These are phyloP conservation scores for Ophion slaviceki DNA, from an alignment of 2,888 invertebrate species.

Conservation along the genomic window DNA sequence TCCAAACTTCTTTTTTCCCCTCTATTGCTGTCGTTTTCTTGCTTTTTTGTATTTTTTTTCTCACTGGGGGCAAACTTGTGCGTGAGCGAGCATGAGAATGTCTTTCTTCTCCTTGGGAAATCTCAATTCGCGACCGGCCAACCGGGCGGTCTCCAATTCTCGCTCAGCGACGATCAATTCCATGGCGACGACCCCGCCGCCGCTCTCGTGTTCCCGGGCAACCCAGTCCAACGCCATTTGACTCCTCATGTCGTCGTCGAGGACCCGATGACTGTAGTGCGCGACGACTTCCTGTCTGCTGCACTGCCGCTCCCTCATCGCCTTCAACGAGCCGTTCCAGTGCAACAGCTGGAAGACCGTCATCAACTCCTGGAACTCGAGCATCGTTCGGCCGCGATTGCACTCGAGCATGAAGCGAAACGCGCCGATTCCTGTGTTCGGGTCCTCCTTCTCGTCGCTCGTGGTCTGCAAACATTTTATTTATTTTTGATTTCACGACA, in stretches of 20 bases:
- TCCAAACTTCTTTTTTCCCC: no score
- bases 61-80: slow-evolving; percentile 87
- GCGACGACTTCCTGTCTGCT: slow-evolving; percentile 96
- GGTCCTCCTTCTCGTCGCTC: slow-evolving; percentile 83
- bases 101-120: slow-evolving; percentile 98
- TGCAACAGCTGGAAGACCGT: slow-evolving; percentile 98
- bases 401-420: slow-evolving; percentile 88
- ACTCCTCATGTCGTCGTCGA: slow-evolving; percentile 97
- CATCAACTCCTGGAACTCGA: slow-evolving; percentile 98
- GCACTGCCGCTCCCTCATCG: slow-evolving; percentile 97
- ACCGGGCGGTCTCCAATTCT: slow-evolving; percentile 93
- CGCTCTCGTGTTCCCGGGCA: slow-evolving; percentile 90
- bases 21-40: no score
- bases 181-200: slow-evolving; percentile 88
- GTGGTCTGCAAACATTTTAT: slow-evolving; percentile 85
- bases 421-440: slow-evolving; percentile 91
- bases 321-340: slow-evolving; percentile 98
- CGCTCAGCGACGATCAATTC: slow-evolving; percentile 94
- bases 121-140: slow-evolving; percentile 95
- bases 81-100: slow-evolving; percentile 94
- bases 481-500: not conserved
- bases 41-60: not conserved
- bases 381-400: slow-evolving; percentile 92
- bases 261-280: slow-evolving; percentile 95
- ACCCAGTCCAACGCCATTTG: slow-evolving; percentile 99